Percentiles rank a stretch among this genome's conserved stretches.
These are phyloP conservation scores for Spinibarbus caldwelli DNA, from an alignment of 2,797 vertebrate species.

Conservation along the genomic window DNA sequence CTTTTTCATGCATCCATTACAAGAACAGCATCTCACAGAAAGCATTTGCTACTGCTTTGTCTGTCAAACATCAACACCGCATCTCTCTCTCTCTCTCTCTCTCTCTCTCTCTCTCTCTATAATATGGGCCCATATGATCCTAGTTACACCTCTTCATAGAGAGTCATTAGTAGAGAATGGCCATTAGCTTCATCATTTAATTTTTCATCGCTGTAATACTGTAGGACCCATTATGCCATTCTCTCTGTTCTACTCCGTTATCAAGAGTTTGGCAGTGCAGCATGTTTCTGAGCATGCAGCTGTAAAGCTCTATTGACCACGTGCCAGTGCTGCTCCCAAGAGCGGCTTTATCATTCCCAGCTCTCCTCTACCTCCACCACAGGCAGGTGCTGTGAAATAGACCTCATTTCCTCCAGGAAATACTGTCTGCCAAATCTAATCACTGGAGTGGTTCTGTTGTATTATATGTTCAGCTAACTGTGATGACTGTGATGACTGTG, in stretches of 20 bases:
- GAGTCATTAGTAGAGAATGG: background rate
- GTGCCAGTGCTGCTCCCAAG: slow-evolving; percentile 19
- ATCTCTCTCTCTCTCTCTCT: background rate
- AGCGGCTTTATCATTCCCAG: slow-evolving; percentile 23
- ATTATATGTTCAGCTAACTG: slow-evolving; percentile 10
- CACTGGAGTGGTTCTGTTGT: slow-evolving; percentile 12
- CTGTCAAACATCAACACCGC: background rate
- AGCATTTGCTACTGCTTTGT: background rate
- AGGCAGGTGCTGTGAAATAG: slow-evolving; percentile 15
- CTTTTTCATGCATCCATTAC: slow-evolving; percentile 4
- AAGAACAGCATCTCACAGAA: background rate
- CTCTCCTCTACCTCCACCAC: slow-evolving; percentile 19
- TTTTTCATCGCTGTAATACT: slow-evolving; percentile 5
- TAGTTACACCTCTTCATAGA: background rate
- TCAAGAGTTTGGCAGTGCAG: slow-evolving; percentile 6
- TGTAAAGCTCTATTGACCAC: slow-evolving; percentile 9
- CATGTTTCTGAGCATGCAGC: background rate
- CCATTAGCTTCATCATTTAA: background rate
- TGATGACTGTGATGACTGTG: background rate
- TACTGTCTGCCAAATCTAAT: slow-evolving; percentile 17
- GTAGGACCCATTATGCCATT: background rate
- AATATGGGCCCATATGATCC: background rate
- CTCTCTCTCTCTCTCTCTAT: background rate
- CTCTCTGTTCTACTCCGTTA: too few relatives aligned
- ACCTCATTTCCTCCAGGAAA: slow-evolving; percentile 40